Percentiles rank a stretch among this genome's conserved stretches.
Evolutionary conservation across 2,888 invertebrate species (phyloP).

Genomic region (Leptopterna dolabrata): DNA sequence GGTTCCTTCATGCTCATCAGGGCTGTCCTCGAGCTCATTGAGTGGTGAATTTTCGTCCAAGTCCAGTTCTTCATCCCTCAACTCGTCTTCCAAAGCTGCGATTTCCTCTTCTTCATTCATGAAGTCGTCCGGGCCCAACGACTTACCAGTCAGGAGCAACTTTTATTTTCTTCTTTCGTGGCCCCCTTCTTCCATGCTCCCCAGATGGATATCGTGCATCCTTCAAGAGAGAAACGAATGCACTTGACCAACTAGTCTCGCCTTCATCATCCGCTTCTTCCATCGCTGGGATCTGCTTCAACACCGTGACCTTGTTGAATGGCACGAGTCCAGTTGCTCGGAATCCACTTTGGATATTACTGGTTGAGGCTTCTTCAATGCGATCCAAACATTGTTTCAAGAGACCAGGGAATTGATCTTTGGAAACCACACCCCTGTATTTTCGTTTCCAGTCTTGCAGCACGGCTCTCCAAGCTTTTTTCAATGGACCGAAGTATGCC

Average conservation of each 20-base stretch:
- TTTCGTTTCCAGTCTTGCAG: constrained; percentile 50
- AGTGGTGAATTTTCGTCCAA: no score
- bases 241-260: neutral
- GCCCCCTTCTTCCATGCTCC: neutral
- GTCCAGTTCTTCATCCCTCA: no score
- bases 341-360: neutral
- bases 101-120: no score
- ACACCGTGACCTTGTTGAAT: neutral
- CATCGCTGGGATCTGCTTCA: neutral
- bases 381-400: neutral
- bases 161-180: neutral
- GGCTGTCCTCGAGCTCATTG: no score
- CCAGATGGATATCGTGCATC: neutral
- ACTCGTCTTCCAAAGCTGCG: no score
- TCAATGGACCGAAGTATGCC: constrained; percentile 60
- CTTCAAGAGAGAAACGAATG: neutral
- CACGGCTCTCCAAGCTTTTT: constrained; percentile 58
- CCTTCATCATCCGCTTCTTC: neutral
- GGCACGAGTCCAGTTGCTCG: neutral
- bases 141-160: neutral
- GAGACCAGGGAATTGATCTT: neutral
- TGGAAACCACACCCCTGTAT: neutral
- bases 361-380: neutral
- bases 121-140: neutral
- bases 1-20: no score